A percentile compares a stretch with the other conserved stretches of the same genome.
These are phyloP conservation scores for Microtus montanus DNA, from an alignment of 2,113 vertebrate genomes.

Conservation along the genomic window DNA sequence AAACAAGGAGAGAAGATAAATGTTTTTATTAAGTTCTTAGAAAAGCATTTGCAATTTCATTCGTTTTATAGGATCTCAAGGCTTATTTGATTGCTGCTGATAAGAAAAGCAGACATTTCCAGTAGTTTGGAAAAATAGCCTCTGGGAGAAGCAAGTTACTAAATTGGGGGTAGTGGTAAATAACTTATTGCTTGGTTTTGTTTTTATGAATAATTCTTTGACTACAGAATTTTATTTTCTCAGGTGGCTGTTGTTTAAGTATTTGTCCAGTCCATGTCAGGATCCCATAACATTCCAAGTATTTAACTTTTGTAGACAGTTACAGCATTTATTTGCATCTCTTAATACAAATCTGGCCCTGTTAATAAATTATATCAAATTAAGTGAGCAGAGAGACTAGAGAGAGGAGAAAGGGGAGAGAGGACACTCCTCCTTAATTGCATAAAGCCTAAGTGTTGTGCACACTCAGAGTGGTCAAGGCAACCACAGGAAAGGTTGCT, in stretches of 20 bases:
- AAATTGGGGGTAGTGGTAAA: background rate
- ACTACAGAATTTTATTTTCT: slow-evolving; percentile 11
- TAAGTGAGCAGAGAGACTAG: background rate
- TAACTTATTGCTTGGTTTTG: slow-evolving; percentile 1
- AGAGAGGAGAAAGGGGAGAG: background rate
- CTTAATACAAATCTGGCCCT: background rate
- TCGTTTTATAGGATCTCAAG: background rate
- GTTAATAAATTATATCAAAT: background rate
- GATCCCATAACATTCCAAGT: background rate
- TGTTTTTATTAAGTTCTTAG: slow-evolving; percentile 14
- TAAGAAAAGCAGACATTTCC: background rate
- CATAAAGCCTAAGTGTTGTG: background rate
- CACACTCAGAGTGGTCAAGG: background rate
- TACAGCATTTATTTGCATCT: background rate
- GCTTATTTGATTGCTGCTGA: background rate
- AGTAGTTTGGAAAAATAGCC: background rate
- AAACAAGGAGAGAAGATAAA: slow-evolving; percentile 11
- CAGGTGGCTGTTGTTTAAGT: background rate
- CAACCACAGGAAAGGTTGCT: background rate
- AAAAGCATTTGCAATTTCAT: background rate
- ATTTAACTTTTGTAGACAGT: background rate
- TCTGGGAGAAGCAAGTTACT: background rate
- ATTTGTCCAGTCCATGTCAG: background rate
- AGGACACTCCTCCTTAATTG: background rate
- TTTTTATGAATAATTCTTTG: background rate